Percentiles rank a stretch among this genome's conserved stretches.
These are phyloP conservation scores for Diarsia dahlii DNA, from an alignment of 2,888 invertebrate species.

Conservation along the genomic window DNA sequence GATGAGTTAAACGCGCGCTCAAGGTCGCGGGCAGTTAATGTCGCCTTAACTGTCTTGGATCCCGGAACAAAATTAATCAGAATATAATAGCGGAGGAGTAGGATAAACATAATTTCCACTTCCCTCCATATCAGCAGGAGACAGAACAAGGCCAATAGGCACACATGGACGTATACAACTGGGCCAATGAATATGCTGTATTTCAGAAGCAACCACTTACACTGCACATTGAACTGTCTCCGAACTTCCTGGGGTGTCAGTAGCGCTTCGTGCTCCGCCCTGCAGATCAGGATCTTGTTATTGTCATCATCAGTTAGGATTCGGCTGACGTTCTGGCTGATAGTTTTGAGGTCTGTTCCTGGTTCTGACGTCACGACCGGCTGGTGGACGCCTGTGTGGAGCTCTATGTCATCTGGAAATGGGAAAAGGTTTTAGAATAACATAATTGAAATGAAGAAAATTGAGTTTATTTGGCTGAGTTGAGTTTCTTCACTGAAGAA, in stretches of 20 bases:
- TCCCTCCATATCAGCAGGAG: no score
- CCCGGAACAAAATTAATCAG: no score
- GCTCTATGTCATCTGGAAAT: conserved; percentile 91
- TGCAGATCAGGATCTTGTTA: conserved; percentile 92
- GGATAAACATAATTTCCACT: no score
- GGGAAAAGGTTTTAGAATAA: not conserved
- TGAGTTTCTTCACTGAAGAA: no score
- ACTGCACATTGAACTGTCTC: conserved; percentile 81
- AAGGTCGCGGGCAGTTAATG: no score
- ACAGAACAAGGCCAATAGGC: no score
- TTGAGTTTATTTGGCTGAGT: no score
- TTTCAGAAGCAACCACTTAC: conserved; percentile 73
- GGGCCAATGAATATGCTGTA: not conserved
- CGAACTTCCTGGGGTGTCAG: conserved; percentile 77
- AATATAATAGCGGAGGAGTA: no score
- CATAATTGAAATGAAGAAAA: not conserved
- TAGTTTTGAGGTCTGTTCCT: conserved; percentile 91
- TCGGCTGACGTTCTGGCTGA: conserved; percentile 92
- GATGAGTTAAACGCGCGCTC: no score
- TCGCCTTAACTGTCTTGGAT: no score
- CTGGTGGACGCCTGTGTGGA: conserved; percentile 91
- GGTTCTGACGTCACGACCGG: conserved; percentile 88
- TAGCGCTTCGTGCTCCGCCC: conserved; percentile 92
- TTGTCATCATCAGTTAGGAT: conserved; percentile 92
- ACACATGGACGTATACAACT: no score